Evolutionary conservation across 2,113 vertebrate species (phyloP), one percentile per base, ranked within the genome.

Genomic region (Nothoprocta pentlandii): DNA sequence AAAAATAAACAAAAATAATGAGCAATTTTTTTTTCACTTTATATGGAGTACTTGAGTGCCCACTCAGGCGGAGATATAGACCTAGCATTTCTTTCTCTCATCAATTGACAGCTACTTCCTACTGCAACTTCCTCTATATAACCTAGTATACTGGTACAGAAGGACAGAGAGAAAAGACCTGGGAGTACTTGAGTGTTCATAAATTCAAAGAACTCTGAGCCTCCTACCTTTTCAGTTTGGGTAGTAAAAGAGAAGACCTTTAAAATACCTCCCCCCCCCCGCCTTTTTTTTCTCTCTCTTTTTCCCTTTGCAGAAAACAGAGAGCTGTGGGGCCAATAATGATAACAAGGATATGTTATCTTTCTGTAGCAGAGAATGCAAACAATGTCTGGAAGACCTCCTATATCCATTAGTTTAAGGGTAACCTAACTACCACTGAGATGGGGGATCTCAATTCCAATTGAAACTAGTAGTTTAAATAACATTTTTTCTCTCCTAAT

Each of bases 381-480:
- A 22, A 75, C 34, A 59, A 53, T 36, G 15, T 5, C 3, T 61
- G 28, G 41, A 59, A 64, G n/a, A 64, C 53, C 41, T 73, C 32
- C 26, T n/a, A 30, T 12, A 42, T 64, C 14, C 14, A 21, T n/a
- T 79, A 23, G 23, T 3, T 77, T 47, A n/a, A 30, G 6, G 39
- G 54, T 32, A 32, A 58, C 28, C 7, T 16, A 5, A 58, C 3
- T 80, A 51, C 6, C 28, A 34, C 6, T 53, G 30, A 66, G 2
- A 3, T 6, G 41, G 10, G 2, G 21, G 3, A 41, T 87, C 7
- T 11, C 22, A 49, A 22, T 36, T 8, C 1, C 10, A 42, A 2
- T 3, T 16, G 30, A 75, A 51, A 3, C 3, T 32, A 12, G 26
- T 36, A 53, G 44, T 41, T 44, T 25, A 41, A 70, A 34, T 1